Evolutionary conservation across 2,888 invertebrate species (phyloP).

Genomic region (Netelia inedita): DNA sequence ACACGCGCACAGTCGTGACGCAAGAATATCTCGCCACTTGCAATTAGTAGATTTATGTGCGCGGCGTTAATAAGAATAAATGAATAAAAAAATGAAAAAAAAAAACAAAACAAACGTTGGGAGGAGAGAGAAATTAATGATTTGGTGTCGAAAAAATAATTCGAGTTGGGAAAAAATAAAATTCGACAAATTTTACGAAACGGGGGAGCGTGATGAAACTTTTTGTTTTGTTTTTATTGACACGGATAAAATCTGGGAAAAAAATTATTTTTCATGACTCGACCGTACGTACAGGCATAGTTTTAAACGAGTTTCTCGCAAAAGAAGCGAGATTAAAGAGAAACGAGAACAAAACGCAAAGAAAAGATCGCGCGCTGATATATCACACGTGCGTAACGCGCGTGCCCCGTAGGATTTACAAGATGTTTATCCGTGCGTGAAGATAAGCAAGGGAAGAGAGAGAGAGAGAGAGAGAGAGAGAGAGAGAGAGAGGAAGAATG

Average conservation of each 20-base stretch:
- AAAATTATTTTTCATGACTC: not conserved
- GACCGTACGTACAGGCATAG: not conserved
- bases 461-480: constrained; percentile 44
- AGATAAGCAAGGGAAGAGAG: constrained; percentile 57
- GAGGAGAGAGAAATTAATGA: too few relatives aligned
- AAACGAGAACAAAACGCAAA: constrained; percentile 12
- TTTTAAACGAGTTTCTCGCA: constrained; percentile 28
- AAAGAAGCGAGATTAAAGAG: constrained; percentile 5
- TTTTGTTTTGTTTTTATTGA: too few relatives aligned
- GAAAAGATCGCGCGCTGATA: constrained; percentile 50
- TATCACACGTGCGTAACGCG: constrained; percentile 63
- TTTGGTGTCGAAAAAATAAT: too few relatives aligned
- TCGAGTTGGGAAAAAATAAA: too few relatives aligned
- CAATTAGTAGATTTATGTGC: constrained; percentile 17
- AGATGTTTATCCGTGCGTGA: constrained; percentile 66
- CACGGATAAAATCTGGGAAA: too few relatives aligned
- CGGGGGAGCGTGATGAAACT: too few relatives aligned
- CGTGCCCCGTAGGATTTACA: constrained; percentile 59
- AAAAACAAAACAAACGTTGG: not conserved
- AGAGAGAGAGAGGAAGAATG: constrained; percentile 28
- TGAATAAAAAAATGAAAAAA: not conserved
- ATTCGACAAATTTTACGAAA: too few relatives aligned
- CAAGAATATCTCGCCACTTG: constrained; percentile 13
- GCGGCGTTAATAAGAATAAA: not conserved
- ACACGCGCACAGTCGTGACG: not conserved